These are phyloP conservation scores for Holothuria leucospilota DNA, from an alignment of 53 echinoderm and acorn worm genomes.

Conservation along the genomic window DNA sequence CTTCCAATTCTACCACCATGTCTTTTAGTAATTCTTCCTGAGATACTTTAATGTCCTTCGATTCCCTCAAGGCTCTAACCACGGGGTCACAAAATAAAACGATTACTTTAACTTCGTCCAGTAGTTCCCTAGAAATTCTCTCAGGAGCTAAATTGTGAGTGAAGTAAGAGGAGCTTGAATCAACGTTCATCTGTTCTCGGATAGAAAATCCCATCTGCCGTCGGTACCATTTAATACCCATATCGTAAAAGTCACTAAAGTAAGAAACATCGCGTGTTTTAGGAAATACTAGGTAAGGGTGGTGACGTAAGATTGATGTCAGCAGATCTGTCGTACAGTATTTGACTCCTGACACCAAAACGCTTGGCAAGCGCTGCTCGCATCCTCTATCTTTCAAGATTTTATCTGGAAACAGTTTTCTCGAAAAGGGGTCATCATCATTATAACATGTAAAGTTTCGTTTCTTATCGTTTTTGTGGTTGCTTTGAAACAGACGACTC, in stretches of 20 bases:
- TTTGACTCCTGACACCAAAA: constrained; percentile 29
- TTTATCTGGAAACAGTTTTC: neutral
- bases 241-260: constrained; percentile 26
- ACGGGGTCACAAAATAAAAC: constrained; percentile 36
- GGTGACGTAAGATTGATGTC: constrained; percentile 44
- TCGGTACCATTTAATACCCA: constrained; percentile 33
- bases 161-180: constrained; percentile 9
- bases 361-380: constrained; percentile 17
- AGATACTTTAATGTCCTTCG: neutral
- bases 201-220: constrained; percentile 26
- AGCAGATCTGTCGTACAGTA: constrained; percentile 25
- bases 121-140: constrained; percentile 10
- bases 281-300: constrained; percentile 35
- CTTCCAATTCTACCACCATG: constrained; percentile 2
- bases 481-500: neutral
- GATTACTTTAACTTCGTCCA: constrained; percentile 5
- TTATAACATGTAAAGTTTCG: constrained; percentile 21
- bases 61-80: constrained; percentile 18
- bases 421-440: constrained; percentile 6
- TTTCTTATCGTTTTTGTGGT: neutral
- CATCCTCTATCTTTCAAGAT: constrained; percentile 16
- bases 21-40: constrained; percentile 1
- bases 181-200: neutral
- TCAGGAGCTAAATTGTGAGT: neutral
- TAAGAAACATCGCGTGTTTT: constrained; percentile 22